These are phyloP conservation scores for Tridacna crocea DNA, from an alignment of 2,888 invertebrate species.

Conservation along the genomic window DNA sequence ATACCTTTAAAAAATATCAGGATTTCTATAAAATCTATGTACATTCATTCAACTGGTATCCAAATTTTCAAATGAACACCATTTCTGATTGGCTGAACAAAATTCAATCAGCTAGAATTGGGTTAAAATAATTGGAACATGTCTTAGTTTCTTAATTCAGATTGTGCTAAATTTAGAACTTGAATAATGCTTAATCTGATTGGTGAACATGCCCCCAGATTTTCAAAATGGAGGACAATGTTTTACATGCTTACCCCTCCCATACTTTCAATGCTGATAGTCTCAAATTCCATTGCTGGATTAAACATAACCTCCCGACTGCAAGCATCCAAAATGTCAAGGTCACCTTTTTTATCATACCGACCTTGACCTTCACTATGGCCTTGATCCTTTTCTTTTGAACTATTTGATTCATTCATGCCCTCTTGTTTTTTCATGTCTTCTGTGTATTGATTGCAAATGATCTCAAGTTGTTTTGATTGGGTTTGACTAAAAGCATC, in stretches of 20 bases:
- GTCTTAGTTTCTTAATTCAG: too few relatives aligned
- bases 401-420: not conserved
- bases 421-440: not conserved
- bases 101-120: too few relatives aligned
- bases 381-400: not conserved
- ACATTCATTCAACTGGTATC: too few relatives aligned
- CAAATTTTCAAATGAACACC: too few relatives aligned
- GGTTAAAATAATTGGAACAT: too few relatives aligned
- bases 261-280: constrained; percentile 18
- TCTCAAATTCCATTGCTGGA: not conserved
- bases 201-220: not conserved
- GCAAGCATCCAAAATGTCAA: constrained; percentile 31
- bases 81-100: too few relatives aligned
- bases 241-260: constrained; percentile 45
- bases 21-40: too few relatives aligned
- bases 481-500: constrained; percentile 42
- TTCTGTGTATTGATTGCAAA: constrained; percentile 43
- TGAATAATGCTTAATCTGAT: too few relatives aligned
- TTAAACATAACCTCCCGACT: constrained; percentile 38
- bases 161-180: too few relatives aligned
- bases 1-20: too few relatives aligned
- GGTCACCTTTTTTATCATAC: constrained; percentile 38
- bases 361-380: constrained; percentile 16
- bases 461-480: constrained; percentile 53
- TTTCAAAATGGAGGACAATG: not conserved